Base-by-base conservation (phyloP, 2,113 vertebrate genomes). In the Corapipo altera region DNA sequence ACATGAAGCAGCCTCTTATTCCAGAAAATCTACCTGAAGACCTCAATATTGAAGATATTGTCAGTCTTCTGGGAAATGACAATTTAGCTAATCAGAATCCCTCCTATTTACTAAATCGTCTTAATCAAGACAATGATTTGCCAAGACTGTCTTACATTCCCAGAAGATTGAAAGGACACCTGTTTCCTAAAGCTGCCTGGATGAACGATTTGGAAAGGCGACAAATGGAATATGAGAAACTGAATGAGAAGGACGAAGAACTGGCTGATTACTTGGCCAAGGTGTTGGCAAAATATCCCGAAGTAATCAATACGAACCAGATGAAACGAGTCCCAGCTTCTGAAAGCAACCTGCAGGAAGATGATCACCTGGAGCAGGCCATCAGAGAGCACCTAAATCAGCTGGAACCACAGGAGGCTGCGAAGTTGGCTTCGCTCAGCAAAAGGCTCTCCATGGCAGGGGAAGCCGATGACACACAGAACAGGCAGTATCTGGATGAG, bases 221-320 rank as follows among this genome's bases (percentile, higher is more conserved):
- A 65, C 98, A 98, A 88, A 92, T 91, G 12, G 97, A 98, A 35
- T 98, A 98, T 2, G 99, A 99, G 41, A 98, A 98, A 73, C 87
- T 97, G 10, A 91, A 95, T 2, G 98, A 98, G 24, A 98, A 99
- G 87, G 98, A 99, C 11, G 98, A 98, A 94, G 98, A 99, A 35
- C 94, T 99, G 76, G 98, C 98, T 0, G 98, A 98, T 24, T 99
- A 99, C 82, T 92, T 99, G 70, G 98, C 98, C 61, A 98, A 98
- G 96, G 97, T 99, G 96, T 92, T 99, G 76, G 96, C 97, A 8
- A 98, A 97, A 46, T 98, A 99, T 58, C 99, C 98, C 0, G 98
- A 98, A 62, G 95, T 98, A 55, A 90, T 98, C 46, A 98, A 98
- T 57, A 80, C 95, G 26, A 98, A 94, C 39, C 97, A 96, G 85